Percentiles rank a stretch among this genome's conserved stretches.
Conservation (phyloP, 1,140 invertebrate genomes). For the Sesamia nonagrioides region DNA sequence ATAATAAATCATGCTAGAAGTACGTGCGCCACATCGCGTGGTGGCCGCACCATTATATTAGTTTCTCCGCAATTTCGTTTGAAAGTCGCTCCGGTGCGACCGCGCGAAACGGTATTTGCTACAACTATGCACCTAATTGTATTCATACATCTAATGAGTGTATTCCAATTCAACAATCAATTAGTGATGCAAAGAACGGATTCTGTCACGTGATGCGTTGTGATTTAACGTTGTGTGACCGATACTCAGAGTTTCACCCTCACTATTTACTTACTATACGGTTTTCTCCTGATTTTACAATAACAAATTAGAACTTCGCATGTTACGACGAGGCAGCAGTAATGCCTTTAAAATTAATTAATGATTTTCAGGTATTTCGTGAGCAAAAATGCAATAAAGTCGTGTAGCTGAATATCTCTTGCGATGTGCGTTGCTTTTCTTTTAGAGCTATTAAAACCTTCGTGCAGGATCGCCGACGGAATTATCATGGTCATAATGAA, state of each 20-base stretch:
- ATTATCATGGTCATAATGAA: conserved; percentile 42
- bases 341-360: conserved; percentile 50
- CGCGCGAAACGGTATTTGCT: conserved; percentile 78
- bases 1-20: conserved; percentile 38
- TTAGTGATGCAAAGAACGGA: conserved; percentile 67
- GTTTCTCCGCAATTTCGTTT: conserved; percentile 82
- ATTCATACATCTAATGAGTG: conserved; percentile 76
- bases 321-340: conserved; percentile 25
- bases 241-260: conserved; percentile 56
- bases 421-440: conserved; percentile 23
- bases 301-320: conserved; percentile 57
- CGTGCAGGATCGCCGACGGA: not conserved
- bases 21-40: conserved; percentile 56
- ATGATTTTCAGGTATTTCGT: conserved; percentile 45
- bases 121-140: conserved; percentile 80
- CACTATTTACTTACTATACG: conserved; percentile 21
- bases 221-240: conserved; percentile 51
- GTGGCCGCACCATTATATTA: conserved; percentile 71
- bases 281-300: conserved; percentile 50
- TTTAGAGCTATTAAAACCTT: conserved; percentile 34
- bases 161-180: conserved; percentile 73
- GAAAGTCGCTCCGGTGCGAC: conserved; percentile 76
- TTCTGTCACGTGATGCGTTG: conserved; percentile 62
- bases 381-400: conserved; percentile 45
- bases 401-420: conserved; percentile 31